A percentile compares a stretch with the other conserved stretches of the same genome.
These are phyloP conservation scores for Chironex yamaguchii DNA, from an alignment of 30 jellyfish, hydroid and myxozoan genomes.

Conservation along the genomic window DNA sequence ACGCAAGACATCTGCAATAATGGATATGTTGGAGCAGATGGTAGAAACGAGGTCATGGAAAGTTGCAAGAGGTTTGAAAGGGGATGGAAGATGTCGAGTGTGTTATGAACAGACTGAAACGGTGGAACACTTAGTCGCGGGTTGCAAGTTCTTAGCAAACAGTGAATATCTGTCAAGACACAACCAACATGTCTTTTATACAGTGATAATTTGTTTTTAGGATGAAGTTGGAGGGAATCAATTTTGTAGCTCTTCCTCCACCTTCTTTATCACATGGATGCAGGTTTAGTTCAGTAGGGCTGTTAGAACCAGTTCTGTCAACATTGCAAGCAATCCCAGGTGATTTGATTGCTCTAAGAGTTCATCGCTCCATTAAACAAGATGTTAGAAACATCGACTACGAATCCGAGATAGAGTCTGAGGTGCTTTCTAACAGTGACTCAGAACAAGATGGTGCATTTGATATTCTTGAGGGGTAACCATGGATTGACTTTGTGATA, in stretches of 20 bases:
- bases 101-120: too few relatives aligned
- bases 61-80: too few relatives aligned
- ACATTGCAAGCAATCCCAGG: neutral
- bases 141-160: too few relatives aligned
- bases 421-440: conserved; percentile 32
- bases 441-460: conserved; percentile 45
- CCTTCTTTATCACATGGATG: neutral
- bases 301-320: neutral
- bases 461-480: conserved; percentile 27
- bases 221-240: too few relatives aligned
- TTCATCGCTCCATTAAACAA: conserved; percentile 8
- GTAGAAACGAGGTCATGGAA: too few relatives aligned
- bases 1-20: too few relatives aligned
- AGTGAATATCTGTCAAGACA: too few relatives aligned
- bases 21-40: too few relatives aligned
- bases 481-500: conserved; percentile 1
- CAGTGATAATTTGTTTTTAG: too few relatives aligned
- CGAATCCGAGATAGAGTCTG: conserved; percentile 20
- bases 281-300: neutral
- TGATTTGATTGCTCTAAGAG: conserved; percentile 25
- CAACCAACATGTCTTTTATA: too few relatives aligned
- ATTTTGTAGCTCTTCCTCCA: conserved; percentile 1
- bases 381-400: neutral
- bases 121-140: too few relatives aligned
- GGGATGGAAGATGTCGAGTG: too few relatives aligned